A percentile compares a stretch with the other conserved stretches of the same genome.
Conservation (phyloP, 2,888 invertebrate genomes). For the Sphinx pinastri region DNA sequence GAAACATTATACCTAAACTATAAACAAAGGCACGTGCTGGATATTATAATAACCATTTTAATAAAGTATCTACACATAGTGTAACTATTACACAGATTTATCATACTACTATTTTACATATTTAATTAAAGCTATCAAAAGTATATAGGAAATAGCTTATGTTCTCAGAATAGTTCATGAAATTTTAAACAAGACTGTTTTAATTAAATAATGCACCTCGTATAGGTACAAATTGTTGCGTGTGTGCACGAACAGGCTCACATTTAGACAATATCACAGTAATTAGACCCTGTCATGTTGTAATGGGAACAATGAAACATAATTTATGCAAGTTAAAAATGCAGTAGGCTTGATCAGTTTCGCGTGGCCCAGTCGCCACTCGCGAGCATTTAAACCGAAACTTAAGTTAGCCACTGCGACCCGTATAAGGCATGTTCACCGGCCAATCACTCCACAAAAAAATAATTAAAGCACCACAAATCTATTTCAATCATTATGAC, state of each 20-base stretch:
- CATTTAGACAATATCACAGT: conserved; percentile 61
- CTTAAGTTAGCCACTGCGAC: not conserved
- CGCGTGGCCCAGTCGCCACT: conserved; percentile 43
- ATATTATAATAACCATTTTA: not conserved
- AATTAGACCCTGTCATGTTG: conserved; percentile 77
- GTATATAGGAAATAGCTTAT: not conserved
- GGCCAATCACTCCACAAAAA: conserved; percentile 11
- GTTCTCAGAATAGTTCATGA: not conserved
- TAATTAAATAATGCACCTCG: not conserved
- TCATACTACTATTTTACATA: too few relatives aligned
- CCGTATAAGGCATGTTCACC: conserved; percentile 9
- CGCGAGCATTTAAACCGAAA: conserved; percentile 2
- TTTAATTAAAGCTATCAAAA: not conserved
- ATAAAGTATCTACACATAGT: too few relatives aligned
- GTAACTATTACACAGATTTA: too few relatives aligned
- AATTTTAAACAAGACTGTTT: not conserved
- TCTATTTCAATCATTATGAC: conserved; percentile 15
- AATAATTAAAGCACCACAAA: conserved; percentile 23
- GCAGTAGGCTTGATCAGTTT: conserved; percentile 61
- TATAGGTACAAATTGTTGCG: conserved; percentile 50
- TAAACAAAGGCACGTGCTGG: conserved; percentile 4
- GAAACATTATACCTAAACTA: not conserved
- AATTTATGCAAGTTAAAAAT: conserved; percentile 65
- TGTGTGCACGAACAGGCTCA: conserved; percentile 53
- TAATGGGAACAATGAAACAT: conserved; percentile 74